These are phyloP conservation scores for Microdon myrmicae DNA, from an alignment of 2,888 invertebrate species.

Conservation along the genomic window DNA sequence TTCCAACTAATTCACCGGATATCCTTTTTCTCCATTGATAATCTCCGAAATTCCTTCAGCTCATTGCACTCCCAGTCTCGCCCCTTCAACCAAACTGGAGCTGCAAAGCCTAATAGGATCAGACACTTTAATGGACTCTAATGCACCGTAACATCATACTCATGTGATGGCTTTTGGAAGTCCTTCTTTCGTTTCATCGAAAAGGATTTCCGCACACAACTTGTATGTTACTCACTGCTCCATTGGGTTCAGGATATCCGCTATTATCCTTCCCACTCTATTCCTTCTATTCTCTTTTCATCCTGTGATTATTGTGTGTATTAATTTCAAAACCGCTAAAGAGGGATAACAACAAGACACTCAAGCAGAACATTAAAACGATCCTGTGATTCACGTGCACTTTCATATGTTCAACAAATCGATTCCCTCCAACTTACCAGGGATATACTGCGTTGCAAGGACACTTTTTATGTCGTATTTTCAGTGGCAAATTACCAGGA, in stretches of 20 bases:
- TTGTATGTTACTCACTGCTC: constrained; percentile 21
- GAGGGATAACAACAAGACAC: constrained; percentile 13
- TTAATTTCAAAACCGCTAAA: constrained; percentile 41
- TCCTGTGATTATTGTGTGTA: constrained; percentile 21
- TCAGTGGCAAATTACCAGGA: constrained; percentile 37
- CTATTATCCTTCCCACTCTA: constrained; percentile 11
- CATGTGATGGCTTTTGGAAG: constrained; percentile 32
- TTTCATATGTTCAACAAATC: no score
- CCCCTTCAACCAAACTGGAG: constrained; percentile 4
- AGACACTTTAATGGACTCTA: constrained; percentile 47
- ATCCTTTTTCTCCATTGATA: neutral
- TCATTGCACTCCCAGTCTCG: neutral
- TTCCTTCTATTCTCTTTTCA: constrained; percentile 7
- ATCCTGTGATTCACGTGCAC: no score
- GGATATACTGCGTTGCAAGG: no score
- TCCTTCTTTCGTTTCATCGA: constrained; percentile 13
- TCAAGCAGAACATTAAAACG: no score
- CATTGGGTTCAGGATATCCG: constrained; percentile 21
- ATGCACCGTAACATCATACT: constrained; percentile 34
- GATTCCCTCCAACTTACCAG: no score
- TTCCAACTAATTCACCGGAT: constrained; percentile 4
- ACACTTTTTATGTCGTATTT: no score
- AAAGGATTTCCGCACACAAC: constrained; percentile 36
- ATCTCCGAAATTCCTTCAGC: constrained; percentile 2
- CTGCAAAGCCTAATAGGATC: constrained; percentile 40